Evolutionary conservation across 2,797 vertebrate genomes (phyloP).

Genomic region (Muscicapa striata): DNA sequence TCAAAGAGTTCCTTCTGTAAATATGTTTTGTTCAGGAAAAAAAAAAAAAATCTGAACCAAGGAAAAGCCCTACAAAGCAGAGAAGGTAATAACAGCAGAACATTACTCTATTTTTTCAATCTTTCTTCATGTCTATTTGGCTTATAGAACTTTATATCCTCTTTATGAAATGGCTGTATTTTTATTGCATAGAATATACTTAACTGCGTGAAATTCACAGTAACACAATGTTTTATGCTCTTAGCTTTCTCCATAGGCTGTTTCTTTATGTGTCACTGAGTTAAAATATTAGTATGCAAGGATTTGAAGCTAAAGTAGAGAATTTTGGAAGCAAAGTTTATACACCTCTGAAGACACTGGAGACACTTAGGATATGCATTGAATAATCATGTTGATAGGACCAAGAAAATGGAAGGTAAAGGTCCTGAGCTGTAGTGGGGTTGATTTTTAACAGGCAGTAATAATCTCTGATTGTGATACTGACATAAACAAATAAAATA

Average conservation of each 20-base stretch:
- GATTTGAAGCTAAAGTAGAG: background rate
- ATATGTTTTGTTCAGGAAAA: background rate
- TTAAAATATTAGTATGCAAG: background rate
- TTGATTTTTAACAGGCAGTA: background rate
- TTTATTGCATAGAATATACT: fast-evolving
- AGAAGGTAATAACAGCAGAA: background rate
- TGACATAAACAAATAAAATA: background rate
- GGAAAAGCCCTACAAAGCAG: background rate
- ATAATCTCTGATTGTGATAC: background rate
- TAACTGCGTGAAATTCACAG: background rate
- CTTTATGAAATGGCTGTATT: background rate
- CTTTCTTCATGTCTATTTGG: background rate
- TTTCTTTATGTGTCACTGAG: background rate
- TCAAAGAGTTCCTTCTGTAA: background rate
- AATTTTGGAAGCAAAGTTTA: background rate
- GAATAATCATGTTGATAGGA: background rate
- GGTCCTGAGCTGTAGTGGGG: background rate
- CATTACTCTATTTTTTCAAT: background rate
- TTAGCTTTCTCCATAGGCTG: background rate
- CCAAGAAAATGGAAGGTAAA: background rate
- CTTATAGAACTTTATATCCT: background rate
- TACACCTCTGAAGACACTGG: background rate
- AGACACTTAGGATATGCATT: background rate
- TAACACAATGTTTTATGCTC: background rate
- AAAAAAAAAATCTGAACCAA: background rate